phyloP scores from a whole-genome alignment of 2,797 vertebrate genomes.

The Poeciliopsis paucimaculata region DNA sequence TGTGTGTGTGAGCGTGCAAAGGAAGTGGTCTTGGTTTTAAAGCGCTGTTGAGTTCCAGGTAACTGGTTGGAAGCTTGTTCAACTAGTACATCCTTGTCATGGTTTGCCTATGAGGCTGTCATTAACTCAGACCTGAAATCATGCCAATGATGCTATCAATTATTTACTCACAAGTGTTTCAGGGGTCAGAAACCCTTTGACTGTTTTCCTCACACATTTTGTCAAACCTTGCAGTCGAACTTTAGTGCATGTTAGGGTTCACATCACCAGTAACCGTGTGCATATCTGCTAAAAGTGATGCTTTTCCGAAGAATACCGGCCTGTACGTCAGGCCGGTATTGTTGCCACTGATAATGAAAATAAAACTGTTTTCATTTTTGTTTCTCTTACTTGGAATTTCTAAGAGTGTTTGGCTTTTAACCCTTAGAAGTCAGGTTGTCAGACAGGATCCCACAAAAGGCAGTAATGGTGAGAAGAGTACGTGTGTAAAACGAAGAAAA shows the following conservation, averaged over 20 bases:
- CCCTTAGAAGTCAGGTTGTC: not conserved
- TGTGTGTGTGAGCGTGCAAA: not conserved
- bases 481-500: not conserved
- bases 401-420: not conserved
- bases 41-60: not conserved
- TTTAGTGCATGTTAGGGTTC: not conserved
- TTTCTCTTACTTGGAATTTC: conserved; percentile 4
- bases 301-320: not conserved
- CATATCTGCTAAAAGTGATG: not conserved
- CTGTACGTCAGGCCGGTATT: not conserved
- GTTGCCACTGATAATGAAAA: not conserved
- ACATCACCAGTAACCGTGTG: not conserved
- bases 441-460: not conserved
- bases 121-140: not conserved
- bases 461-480: not conserved
- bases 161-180: not conserved
- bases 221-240: not conserved
- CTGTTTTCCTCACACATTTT: not conserved
- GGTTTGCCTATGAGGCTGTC: not conserved
- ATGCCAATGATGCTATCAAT: not conserved
- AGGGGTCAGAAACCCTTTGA: not conserved
- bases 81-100: not conserved
- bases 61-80: not conserved
- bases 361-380: not conserved
- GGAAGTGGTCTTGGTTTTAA: not conserved